Percentiles rank a stretch among this genome's conserved stretches.
phyloP scores from a whole-genome alignment of 2,797 vertebrate species.

The Galago senegalensis region DNA sequence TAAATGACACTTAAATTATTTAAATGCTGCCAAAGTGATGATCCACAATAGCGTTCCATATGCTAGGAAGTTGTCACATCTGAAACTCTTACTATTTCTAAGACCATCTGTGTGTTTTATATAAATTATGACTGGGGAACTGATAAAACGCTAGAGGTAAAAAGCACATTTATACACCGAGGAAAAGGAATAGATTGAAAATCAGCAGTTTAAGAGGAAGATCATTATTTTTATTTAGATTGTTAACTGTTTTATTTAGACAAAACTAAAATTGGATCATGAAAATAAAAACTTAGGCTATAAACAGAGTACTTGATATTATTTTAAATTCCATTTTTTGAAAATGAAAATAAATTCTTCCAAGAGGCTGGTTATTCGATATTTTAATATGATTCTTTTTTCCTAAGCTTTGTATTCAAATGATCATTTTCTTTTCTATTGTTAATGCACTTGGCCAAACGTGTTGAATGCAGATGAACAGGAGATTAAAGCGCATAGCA shows the following conservation, averaged over 20 bases:
- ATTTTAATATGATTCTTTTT: conserved; percentile 79
- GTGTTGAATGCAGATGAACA: conserved; percentile 78
- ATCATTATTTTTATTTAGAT: conserved; percentile 60
- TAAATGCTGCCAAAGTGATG: conserved; percentile 77
- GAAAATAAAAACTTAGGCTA: conserved; percentile 64
- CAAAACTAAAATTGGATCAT: conserved; percentile 77
- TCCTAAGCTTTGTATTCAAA: conserved; percentile 80
- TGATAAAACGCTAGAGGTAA: conserved; percentile 75
- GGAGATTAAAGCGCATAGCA: conserved; percentile 80
- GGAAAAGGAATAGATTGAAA: conserved; percentile 69
- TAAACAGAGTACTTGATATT: conserved; percentile 65
- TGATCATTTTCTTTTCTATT: conserved; percentile 84
- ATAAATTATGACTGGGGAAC: conserved; percentile 74
- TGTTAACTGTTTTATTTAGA: conserved; percentile 71
- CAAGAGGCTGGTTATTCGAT: conserved; percentile 72
- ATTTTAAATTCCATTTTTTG: conserved; percentile 5
- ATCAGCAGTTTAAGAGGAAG: conserved; percentile 59
- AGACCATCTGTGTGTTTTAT: conserved; percentile 80
- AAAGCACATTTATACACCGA: conserved; percentile 63
- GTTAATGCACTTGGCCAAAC: conserved; percentile 79
- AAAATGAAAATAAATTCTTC: conserved; percentile 61
- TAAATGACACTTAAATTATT: conserved; percentile 80
- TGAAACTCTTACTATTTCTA: conserved; percentile 75
- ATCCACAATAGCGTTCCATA: conserved; percentile 65
- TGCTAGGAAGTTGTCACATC: conserved; percentile 77